Base-by-base conservation (phyloP, 1,140 invertebrate species). In the Drosophila simulans region DNA sequence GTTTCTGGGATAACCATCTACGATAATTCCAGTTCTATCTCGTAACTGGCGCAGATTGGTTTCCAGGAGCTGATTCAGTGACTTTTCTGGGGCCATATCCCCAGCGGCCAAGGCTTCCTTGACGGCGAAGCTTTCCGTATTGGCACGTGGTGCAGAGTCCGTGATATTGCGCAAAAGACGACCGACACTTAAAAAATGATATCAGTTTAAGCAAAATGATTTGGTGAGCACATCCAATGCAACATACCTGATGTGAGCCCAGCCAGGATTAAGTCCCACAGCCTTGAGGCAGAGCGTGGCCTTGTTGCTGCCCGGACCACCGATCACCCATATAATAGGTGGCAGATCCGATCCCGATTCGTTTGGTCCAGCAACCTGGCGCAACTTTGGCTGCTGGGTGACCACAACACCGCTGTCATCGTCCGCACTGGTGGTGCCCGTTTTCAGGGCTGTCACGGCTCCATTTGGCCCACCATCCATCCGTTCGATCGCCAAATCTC, bases 1-100 rank as follows among this genome's bases (percentile, higher is more conserved):
- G 81, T 98, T 97, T 52, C 97, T 93, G 0, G 98, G 98, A 93
- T 96, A 98, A 1, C 97, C 97, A 91, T 98, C 97, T 34, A 99
- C 95, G 52, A 99, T 94, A 60, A 98, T 95, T 12, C 97, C 97
- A 17, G 94, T 93, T 65, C 92, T 91, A 48, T 93, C 93, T 5
- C 53, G 53, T 40, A 92, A 49, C 57, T 91, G 88, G 2, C 77
- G 54, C 60, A 96, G 93, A 62, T 95, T 94, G 43, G 93, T 93
- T n/a, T 95, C 94, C 0, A 97, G 93, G 1, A 96, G 79, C 74
- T 94, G 94, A 92, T 95, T 94, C 1, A 96, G 93, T 10, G 95
- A 92, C 17, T 95, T 94, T 68, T 95, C 93, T 0, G 96, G 94
- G 2, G 96, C 96, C 92, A 98, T 94, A 13, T 98, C 97, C 7